Base-by-base conservation (phyloP, 2,797 vertebrate species). In the Liasis olivaceus region DNA sequence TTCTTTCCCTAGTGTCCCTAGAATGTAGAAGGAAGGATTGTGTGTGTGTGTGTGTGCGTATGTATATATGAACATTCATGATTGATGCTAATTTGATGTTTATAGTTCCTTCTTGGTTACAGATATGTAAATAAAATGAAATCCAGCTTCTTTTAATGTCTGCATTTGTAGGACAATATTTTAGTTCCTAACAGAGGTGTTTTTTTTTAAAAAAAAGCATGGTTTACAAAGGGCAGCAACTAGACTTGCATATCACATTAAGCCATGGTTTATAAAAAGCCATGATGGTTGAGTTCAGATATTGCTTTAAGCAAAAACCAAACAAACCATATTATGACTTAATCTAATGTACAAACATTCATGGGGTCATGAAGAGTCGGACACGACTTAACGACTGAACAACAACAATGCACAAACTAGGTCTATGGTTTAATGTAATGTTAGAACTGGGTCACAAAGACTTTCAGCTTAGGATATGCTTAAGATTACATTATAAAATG, bases 1-100 rank as follows among this genome's bases (percentile, higher is more conserved):
- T 2, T 31, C 77, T 66, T 69, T 63, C 87, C 72, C 62, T 91
- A 60, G n/a, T 60, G 91, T 86, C 91, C 31, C 36, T 92, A 63
- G 58, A 95, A 31, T 20, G 31, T 24, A 22, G 3, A 58, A 51
- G 28, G 85, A 36, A 59, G 36, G 8, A 42, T 85, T 89, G 5
- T 89, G 2, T 36, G 36, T 36, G 36, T 36, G 36, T 36, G 36
- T 36, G 36, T 36, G 36, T 69, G 6, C 8, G 51, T 54, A 54
- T 51, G 51, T 7, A 54, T 31, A 69, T 62, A 28, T 7, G 4
- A 81, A 17, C 11, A 22, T 13, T 58, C 22, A 20, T 58, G 8
- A 17, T 1, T 42, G 31, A 56, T 13, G 22, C 5, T 58, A 64
- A 26, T 15, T 86, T 66, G 31, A 4, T 28, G 12, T 24, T 13